Base-by-base conservation (phyloP, 2,888 invertebrate species). In the Aspidapion aeneum region DNA sequence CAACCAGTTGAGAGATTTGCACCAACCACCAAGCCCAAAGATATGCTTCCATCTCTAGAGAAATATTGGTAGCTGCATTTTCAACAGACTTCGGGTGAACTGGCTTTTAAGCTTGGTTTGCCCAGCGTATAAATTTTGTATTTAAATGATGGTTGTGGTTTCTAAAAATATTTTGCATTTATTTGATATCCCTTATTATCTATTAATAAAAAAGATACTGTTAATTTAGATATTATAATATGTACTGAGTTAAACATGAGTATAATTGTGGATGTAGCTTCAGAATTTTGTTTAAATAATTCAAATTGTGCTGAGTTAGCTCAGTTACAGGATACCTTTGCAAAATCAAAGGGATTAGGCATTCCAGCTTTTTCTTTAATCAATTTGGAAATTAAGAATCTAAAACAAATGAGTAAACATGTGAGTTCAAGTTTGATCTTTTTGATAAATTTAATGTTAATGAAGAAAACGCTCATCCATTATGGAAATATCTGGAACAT, bases 301-400 rank as follows among this genome's bases (percentile, higher is more conserved):
- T 87, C 87, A 67, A 92, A 93, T 80, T 95, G 94, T 82, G 90
- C 88, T 70, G 90, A 94, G 80, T 81, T 94, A 63, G 90, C 90
- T 76, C 87, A 88, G 73, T 78, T 94, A 64, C 86, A 88, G 77
- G 87, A 89, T 63, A 85, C 90, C 74, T 90, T 90, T 79, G 86
- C 82, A 55, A 90, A 90, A 74, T 84, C 84, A 66, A 86, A 89
- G 80, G 87, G 93, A 68, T 80, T 94, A 19, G 84, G 85, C 69
- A 90, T 94, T 71, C 82, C 93, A 65, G 93, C 89, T 1, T 94
- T 94, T 78, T 94, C 94, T 93, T 93, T 81, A 94, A 94, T 77
- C 93, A 94, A 76, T 94, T 94, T 73, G 86, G 84, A 21, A 86
- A 86, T 0, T 85, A 89, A 73, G 89, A 89, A 73, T 87, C 89